These are phyloP conservation scores for Bucorvus abyssinicus DNA, from an alignment of 2,797 vertebrate genomes.

Conservation along the genomic window DNA sequence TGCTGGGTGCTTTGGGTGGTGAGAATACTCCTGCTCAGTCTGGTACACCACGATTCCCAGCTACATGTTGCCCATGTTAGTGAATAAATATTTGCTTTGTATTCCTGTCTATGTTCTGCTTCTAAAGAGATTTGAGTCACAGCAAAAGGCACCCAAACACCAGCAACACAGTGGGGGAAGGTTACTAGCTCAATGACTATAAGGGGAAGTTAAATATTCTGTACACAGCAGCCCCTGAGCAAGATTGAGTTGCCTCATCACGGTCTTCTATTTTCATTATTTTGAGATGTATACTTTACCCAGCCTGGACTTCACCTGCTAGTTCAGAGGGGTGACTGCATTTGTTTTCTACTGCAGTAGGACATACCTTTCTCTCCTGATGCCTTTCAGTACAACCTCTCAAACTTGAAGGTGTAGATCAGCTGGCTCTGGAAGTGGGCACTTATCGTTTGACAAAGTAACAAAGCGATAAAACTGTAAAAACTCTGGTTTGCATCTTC, in stretches of 20 bases:
- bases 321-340: not conserved
- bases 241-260: not conserved
- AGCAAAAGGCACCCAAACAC: not conserved
- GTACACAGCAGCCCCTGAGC: not conserved
- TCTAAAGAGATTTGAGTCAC: not conserved
- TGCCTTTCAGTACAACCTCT: not conserved
- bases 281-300: not conserved
- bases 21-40: not conserved
- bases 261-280: not conserved
- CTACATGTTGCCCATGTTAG: fast-evolving
- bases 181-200: not conserved
- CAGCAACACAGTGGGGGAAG: not conserved
- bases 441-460: not conserved
- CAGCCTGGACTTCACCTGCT: not conserved
- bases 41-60: not conserved
- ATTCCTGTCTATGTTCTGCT: not conserved
- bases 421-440: not conserved
- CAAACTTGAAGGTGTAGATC: not conserved
- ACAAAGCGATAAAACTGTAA: not conserved
- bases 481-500: not conserved
- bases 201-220: not conserved
- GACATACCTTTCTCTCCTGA: not conserved
- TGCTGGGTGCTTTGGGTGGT: not conserved
- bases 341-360: not conserved
- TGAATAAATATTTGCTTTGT: not conserved